Base-by-base conservation (phyloP, 2,888 invertebrate species). In the Crocallis elinguaria region DNA sequence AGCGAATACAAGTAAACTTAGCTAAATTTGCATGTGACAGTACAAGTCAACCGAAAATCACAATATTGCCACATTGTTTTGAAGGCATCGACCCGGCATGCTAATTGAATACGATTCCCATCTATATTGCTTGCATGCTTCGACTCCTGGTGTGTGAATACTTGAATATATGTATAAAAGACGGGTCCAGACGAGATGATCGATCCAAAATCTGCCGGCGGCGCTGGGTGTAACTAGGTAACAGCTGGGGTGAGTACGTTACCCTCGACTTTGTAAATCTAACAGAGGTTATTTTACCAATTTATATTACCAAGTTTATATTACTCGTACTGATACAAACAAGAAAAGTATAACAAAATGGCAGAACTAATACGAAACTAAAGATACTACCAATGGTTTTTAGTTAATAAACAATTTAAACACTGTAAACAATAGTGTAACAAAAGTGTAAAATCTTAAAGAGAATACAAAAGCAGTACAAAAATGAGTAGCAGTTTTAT, bases 1-100 rank as follows among this genome's bases (percentile, higher is more conserved):
- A 6, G 8, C 9, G 6, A 7, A 32, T 48, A 36, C 29, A 39
- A 17, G 16, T 32, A 38, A 21, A 30, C 19, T 30, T 19, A 17
- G 21, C 9, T 21, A n/a, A 2, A 49, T 41, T 36, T 49, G 49
- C 38, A 43, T 43, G 29, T 36, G 21, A 41, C 46, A 43, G n/a
- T 32, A 21, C 17, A 43, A 60, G 39, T 56, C 53, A 54, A 54
- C 56, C 46, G 56, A 64, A 67, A 51, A 49, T 45, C 54, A 46
- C 62, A 66, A 60, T 66, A 67, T 70, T 69, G 57, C 62, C 54
- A 61, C 64, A 74, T 77, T 74, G 78, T 75, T 68, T 75, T 60
- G 57, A 41, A 66, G 73, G 59, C 71, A 68, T 69, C 67, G 71
- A 73, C 67, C 71, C 61, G 64, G 42, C 57, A 64, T 63, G 61